Conservation (phyloP, 1,140 invertebrate genomes). For the Zaprionus taronus region DNA sequence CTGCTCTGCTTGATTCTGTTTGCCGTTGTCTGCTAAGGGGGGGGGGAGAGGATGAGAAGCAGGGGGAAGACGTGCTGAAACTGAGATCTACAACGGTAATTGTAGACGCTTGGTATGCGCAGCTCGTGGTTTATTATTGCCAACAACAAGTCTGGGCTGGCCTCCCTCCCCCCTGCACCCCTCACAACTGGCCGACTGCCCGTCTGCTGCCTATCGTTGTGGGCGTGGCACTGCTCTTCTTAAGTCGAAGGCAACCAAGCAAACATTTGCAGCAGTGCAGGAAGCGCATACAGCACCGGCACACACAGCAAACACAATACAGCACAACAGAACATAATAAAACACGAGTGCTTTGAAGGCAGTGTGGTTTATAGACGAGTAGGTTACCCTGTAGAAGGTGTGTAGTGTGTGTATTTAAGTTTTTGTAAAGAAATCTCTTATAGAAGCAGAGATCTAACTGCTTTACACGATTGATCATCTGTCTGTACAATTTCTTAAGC, state of each 20-base stretch:
- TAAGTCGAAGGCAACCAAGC: conserved; percentile 65
- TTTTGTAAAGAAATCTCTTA: not conserved
- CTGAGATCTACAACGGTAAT: conserved; percentile 63
- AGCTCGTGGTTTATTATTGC: conserved; percentile 74
- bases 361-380: not conserved
- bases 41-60: not conserved
- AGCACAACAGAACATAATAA: conserved; percentile 11
- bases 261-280: conserved; percentile 71
- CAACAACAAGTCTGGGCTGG: conserved; percentile 19
- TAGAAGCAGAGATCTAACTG: not conserved
- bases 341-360: not conserved
- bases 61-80: not conserved
- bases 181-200: conserved; percentile 24
- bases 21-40: conserved; percentile 5
- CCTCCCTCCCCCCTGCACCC: not conserved
- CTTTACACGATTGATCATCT: not conserved
- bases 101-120: conserved; percentile 76
- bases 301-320: conserved; percentile 15
- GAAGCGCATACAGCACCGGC: conserved; percentile 57
- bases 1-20: conserved; percentile 25
- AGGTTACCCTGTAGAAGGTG: not conserved
- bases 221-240: conserved; percentile 69
- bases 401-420: not conserved
- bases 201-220: not conserved
- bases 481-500: not conserved